phyloP scores from a whole-genome alignment of 2,888 invertebrate species.

The Volucella zonaria region DNA sequence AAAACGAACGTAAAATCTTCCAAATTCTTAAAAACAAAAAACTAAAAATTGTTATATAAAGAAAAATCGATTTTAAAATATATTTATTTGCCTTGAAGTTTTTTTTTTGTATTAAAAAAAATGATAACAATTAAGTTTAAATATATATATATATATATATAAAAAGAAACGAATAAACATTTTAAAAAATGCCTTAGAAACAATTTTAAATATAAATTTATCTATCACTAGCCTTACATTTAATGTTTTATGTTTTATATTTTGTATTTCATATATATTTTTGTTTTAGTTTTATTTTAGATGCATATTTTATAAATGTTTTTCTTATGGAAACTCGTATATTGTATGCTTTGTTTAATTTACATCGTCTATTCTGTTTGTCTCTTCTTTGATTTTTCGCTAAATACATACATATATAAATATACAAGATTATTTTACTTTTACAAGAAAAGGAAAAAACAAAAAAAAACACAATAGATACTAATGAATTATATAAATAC shows the following conservation, averaged over 20 bases:
- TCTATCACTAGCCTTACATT: conserved; percentile 72
- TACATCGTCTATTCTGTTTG: conserved; percentile 38
- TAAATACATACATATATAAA: conserved; percentile 35
- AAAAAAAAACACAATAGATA: conserved; percentile 54
- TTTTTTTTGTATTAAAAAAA: conserved; percentile 44
- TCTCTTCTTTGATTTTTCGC: conserved; percentile 48
- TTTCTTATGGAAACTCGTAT: conserved; percentile 3
- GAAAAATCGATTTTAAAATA: conserved; percentile 46
- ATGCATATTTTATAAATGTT: conserved; percentile 15
- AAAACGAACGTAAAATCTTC: conserved; percentile 46
- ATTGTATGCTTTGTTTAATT: conserved; percentile 34
- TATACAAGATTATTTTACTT: conserved; percentile 52
- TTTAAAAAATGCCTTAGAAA: conserved; percentile 65
- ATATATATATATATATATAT: conserved; percentile 50
- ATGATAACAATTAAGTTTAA: conserved; percentile 51
- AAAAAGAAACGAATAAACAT: conserved; percentile 51
- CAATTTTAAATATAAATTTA: conserved; percentile 61
- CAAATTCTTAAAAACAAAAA: conserved; percentile 51
- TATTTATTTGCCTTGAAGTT: conserved; percentile 61
- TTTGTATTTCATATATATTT: conserved; percentile 29
- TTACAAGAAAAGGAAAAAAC: conserved; percentile 37
- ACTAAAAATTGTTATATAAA: conserved; percentile 20
- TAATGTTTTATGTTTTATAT: conserved; percentile 35
- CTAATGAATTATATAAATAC: conserved; percentile 57
- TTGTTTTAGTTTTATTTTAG: conserved; percentile 8